Conservation (phyloP, 2,888 invertebrate species). For the Cantharis lateralis region DNA sequence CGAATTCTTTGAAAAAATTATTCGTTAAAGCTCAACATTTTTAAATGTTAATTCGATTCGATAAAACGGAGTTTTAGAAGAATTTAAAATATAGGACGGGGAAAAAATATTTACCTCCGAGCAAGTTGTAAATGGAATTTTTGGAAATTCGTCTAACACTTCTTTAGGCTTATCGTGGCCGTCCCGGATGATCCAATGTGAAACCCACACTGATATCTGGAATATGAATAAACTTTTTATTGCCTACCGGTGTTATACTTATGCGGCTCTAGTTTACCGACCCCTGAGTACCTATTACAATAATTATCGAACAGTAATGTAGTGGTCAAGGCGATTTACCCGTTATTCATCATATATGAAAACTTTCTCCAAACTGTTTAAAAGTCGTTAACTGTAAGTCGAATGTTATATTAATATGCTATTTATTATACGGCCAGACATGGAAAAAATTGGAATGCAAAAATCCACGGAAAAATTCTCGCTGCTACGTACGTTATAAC, state of each 20-base stretch:
- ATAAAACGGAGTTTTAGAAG: not conserved
- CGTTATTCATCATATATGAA: constrained; percentile 30
- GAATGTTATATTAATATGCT: not conserved
- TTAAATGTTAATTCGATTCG: no score
- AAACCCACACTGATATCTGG: not conserved
- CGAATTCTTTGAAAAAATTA: constrained; percentile 25
- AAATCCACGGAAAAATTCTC: not conserved
- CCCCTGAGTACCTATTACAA: not conserved
- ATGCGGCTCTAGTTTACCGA: not conserved
- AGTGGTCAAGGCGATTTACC: constrained; percentile 23
- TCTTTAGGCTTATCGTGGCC: no score
- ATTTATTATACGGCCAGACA: not conserved
- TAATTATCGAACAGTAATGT: constrained; percentile 1
- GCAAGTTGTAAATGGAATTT: not conserved
- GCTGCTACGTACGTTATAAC: not conserved
- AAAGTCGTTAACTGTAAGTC: not conserved
- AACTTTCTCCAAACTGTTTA: constrained; percentile 33
- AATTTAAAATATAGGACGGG: not conserved
- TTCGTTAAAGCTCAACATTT: not conserved
- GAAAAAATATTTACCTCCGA: not conserved
- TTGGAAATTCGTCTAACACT: not conserved
- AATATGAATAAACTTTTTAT: not conserved
- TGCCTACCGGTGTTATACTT: not conserved
- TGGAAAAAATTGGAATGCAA: no score
- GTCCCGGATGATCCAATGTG: not conserved